These are phyloP conservation scores for Eublepharis macularius DNA, from an alignment of 2,113 vertebrate species.

Conservation along the genomic window DNA sequence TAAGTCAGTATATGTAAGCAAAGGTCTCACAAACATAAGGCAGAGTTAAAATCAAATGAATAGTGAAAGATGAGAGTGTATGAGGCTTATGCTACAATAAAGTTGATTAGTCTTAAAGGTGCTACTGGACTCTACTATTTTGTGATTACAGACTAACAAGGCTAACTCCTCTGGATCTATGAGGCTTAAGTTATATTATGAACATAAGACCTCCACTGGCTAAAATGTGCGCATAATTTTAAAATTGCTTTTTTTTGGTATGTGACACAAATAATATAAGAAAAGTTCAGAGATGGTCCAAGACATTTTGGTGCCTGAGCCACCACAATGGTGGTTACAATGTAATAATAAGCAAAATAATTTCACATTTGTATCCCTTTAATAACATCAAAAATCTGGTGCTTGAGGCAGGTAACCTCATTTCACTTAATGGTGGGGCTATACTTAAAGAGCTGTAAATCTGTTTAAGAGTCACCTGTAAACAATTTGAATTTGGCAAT, in stretches of 20 bases:
- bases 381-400: not conserved
- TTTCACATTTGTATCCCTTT: not conserved
- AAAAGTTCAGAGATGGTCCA: not conserved
- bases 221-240: not conserved
- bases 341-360: not conserved
- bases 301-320: not conserved
- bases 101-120: too few relatives aligned
- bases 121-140: too few relatives aligned
- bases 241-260: not conserved
- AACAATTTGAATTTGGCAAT: not conserved
- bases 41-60: not conserved
- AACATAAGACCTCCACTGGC: not conserved
- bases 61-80: not conserved
- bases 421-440: not conserved
- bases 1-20: too few relatives aligned
- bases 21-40: not conserved
- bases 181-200: not conserved
- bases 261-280: not conserved
- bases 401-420: not conserved
- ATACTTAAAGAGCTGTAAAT: not conserved
- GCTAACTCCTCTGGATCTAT: too few relatives aligned
- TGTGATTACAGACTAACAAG: too few relatives aligned
- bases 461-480: not conserved
- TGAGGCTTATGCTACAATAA: too few relatives aligned
- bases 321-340: not conserved